These are phyloP conservation scores for Athrips mouffetella DNA, from an alignment of 2,888 invertebrate species.

Conservation along the genomic window DNA sequence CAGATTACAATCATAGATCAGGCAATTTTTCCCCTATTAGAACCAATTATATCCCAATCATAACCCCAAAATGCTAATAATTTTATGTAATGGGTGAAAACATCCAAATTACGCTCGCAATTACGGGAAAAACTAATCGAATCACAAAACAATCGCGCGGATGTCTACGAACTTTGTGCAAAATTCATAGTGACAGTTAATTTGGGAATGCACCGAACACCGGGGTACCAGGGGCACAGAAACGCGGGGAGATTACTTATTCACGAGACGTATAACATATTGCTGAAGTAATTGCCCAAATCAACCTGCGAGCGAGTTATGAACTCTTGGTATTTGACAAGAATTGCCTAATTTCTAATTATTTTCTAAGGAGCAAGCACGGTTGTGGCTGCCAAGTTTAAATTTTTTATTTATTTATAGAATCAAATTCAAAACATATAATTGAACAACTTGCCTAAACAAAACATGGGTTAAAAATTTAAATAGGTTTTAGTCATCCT, in stretches of 20 bases:
- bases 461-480: too few relatives aligned
- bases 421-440: too few relatives aligned
- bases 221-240: constrained; percentile 32
- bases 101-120: constrained; percentile 37
- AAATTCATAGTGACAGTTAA: constrained; percentile 74
- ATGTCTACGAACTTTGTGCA: constrained; percentile 51
- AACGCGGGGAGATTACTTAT: constrained; percentile 59
- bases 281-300: constrained; percentile 68
- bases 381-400: not conserved
- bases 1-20: too few relatives aligned
- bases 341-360: constrained; percentile 10
- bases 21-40: constrained; percentile 1
- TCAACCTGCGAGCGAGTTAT: constrained; percentile 43
- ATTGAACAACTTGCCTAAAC: too few relatives aligned
- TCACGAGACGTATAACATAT: constrained; percentile 70
- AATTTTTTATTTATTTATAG: too few relatives aligned
- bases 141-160: constrained; percentile 67
- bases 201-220: constrained; percentile 62
- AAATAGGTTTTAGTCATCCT: too few relatives aligned
- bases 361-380: not conserved
- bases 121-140: constrained; percentile 67
- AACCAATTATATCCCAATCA: constrained; percentile 4
- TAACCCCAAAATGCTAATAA: constrained; percentile 17
- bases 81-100: constrained; percentile 27
- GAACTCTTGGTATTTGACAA: constrained; percentile 30